Base-by-base conservation (phyloP, 1,140 invertebrate genomes). In the Carcinoscorpius rotundicauda region DNA sequence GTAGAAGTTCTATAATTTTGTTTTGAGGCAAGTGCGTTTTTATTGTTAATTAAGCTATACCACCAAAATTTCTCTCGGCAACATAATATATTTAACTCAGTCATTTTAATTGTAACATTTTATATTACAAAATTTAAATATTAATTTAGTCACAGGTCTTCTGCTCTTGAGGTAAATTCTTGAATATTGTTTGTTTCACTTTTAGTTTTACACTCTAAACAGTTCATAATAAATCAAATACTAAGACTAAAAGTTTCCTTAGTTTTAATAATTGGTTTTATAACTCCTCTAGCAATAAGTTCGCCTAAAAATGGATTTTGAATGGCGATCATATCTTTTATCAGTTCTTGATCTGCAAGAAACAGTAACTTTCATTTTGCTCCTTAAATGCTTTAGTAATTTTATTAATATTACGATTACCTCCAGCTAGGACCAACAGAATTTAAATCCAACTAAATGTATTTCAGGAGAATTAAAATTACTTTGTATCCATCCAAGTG, bases 391-490 rank as follows among this genome's bases (percentile, higher is more conserved):
- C 72, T 61, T 69, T 50, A 70, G 81, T 78, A 50, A 81, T 70
- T 50, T 58, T 62, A 73, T 80, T 80, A 49, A 80, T 73, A 52
- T 76, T 75, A 52, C 55, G 50, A 74, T 80, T 75, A 51, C 74
- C 76, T 68, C 75, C 70, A 50, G 53, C 64, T 70, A 80, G 71
- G 77, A 76, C 5, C 77, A 78, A 64, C 78, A 80, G 66, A 73
- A 80, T 52, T 76, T 70, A 75, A 78, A 81, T 11, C 75, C 75
- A 4, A 78, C 77, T 51, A 80, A 62, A 71, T 81, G 75, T 57
- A 78, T 52, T 73, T 81, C 78, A 50, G 60, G 60, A 51, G 60
- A 49, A 61, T 61, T 61, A 50, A 61, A 61, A 4, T 61, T 55
- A 9, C 49, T 4, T 61, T 61, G 60, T 4, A 61, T 51, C 49